Evolutionary conservation across 2,888 invertebrate species (phyloP).

Genomic region (Tachina lurida): DNA sequence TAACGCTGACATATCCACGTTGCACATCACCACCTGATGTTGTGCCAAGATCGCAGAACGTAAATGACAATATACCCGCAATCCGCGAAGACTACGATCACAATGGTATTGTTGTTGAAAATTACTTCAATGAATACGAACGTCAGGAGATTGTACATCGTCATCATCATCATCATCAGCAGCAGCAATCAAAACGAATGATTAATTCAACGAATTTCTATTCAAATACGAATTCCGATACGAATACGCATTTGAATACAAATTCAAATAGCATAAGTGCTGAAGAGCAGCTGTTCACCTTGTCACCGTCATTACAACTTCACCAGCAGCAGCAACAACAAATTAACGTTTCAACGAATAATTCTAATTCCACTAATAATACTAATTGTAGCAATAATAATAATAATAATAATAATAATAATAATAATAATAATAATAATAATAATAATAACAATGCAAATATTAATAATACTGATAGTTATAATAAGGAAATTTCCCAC

Average conservation of each 20-base stretch:
- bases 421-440: slow-evolving; percentile 67
- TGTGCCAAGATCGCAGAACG: slow-evolving; percentile 80
- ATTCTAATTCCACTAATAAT: slow-evolving; percentile 65
- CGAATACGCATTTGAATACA: slow-evolving; percentile 68
- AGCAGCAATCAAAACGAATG: slow-evolving; percentile 65
- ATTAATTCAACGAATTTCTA: slow-evolving; percentile 39
- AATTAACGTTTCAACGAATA: slow-evolving; percentile 73
- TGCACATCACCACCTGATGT: slow-evolving; percentile 82
- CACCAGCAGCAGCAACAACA: slow-evolving; percentile 32
- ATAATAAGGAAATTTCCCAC: slow-evolving; percentile 47
- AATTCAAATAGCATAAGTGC: slow-evolving; percentile 28
- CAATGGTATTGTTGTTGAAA: slow-evolving; percentile 81
- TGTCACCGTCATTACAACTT: slow-evolving; percentile 25
- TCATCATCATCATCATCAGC: slow-evolving; percentile 71
- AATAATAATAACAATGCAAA: slow-evolving; percentile 57
- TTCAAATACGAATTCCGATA: slow-evolving; percentile 27
- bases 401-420: slow-evolving; percentile 58
- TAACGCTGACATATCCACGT: slow-evolving; percentile 75
- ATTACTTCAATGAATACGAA: slow-evolving; percentile 82
- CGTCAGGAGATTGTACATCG: slow-evolving; percentile 82
- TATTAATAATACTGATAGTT: slow-evolving; percentile 69
- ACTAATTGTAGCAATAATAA: slow-evolving; percentile 73
- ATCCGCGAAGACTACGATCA: slow-evolving; percentile 64
- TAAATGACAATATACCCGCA: slow-evolving; percentile 69
- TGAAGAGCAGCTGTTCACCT: slow-evolving; percentile 41